Base-by-base conservation (phyloP, 1,140 invertebrate genomes). In the Carposina sasakii region DNA sequence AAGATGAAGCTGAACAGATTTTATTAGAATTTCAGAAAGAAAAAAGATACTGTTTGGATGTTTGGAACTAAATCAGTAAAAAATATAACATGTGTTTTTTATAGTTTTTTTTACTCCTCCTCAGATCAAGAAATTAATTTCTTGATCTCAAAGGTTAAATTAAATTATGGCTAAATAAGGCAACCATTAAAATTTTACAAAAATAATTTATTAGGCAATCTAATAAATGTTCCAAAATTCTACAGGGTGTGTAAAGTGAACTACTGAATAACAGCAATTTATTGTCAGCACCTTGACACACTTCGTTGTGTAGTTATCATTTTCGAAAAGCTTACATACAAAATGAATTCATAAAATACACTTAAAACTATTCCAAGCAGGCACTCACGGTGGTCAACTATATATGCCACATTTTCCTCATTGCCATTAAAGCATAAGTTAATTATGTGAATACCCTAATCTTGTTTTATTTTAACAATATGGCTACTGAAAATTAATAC, bases 171-270 rank as follows among this genome's bases (percentile, higher is more conserved):
- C 23, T 22, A 50, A 33, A 33, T 12, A 28, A 6, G 12, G 24
- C 24, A 28, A 28, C 12, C 5, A 30, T 4, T 19, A 45, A 47
- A 36, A 55, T 68, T 81, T 81, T 83, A 81, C 63, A 83, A 83
- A 83, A 83, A 83, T 83, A 83, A 83, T 83, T 83, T 83, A 83
- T 79, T 83, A 81, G 76, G 76, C 79, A 83, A 79, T 72, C 71
- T 73, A 81, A 76, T 79, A 83, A 83, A 78, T 71, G 74, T 72
- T 81, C 72, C 76, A 83, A 83, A 83, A 81, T 67, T 83, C 74
- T 83, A 74, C 79, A 79, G 73, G 74, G 76, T 82, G 75, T 83
- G 73, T 77, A 83, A n/a, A n/a, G n/a, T 65, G 79, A 73, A 63
- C 75, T 56, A 57, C 55, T 34, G 45, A 52, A 23, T 15, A 59